Evolutionary conservation across 2,888 invertebrate species (phyloP), one percentile per base, ranked within the genome.

Genomic region (Nomada hirtipes): DNA sequence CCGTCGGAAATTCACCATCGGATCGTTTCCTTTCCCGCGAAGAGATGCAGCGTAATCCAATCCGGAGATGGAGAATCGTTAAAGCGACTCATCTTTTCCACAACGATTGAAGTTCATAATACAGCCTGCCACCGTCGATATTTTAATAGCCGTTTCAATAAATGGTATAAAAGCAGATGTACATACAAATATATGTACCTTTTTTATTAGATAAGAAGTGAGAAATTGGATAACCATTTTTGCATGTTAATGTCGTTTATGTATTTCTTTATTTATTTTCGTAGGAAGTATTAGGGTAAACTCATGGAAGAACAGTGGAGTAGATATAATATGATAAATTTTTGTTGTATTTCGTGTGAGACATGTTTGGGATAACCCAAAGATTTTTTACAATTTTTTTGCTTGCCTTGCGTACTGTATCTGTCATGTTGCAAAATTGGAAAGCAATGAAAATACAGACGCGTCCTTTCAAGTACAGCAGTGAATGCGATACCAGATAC

Each of bases 51-150:
- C 59, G 67, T 71, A 80, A 80, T 83, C 73, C 82, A 86, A 86
- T 86, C 59, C 82, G 82, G 82, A 72, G 78, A 80, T 78, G 78
- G 78, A 63, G 69, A 74, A 75, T 84, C 76, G 76, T 86, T 86
- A 75, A 86, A 86, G 55, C 70, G 47, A 68, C 61, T 68, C 69
- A 63, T 65, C 68, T 74, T 76, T 79, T 59, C n/a, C n/a, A 50
- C 36, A 15, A 23, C 36, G 52, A 63, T 63, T 60, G 65, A 67
- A 53, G 53, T 71, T 53, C 44, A 15, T 26, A 23, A 36, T 44
- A 15, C 10, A 1, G 11, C 20, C 4, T 18, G 55, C 47, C 67
- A 23, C 36, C 11, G 10, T 42, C 15, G 15, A 60, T 36, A n/a
- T 42, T 59, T 1, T 26, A 60, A 26, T 23, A 57, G 11, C 42